Conservation (phyloP, 35 echinoderm and acorn worm species). For the Strongylocentrotus purpuratus region DNA sequence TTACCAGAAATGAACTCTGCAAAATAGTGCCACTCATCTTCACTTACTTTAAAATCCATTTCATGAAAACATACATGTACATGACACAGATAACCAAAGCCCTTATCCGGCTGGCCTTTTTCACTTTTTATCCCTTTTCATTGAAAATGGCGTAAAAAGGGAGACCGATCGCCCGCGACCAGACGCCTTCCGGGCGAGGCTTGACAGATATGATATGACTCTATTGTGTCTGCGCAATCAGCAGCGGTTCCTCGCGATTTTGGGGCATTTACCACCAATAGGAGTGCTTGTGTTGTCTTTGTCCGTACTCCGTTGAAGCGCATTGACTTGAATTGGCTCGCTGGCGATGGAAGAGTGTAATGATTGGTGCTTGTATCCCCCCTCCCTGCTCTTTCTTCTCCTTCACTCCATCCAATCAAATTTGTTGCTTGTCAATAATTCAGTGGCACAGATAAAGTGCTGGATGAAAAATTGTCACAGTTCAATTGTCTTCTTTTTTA, state of each 20-base stretch:
- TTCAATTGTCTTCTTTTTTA: background rate
- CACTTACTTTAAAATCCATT: background rate
- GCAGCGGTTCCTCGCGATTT: conserved; percentile 7
- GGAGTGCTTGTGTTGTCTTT: conserved; percentile 29
- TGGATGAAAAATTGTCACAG: background rate
- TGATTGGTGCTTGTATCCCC: background rate
- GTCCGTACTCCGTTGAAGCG: background rate
- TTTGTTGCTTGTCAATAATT: conserved; percentile 19
- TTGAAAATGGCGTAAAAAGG: conserved; percentile 14
- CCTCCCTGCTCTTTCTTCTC: background rate
- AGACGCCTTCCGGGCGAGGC: conserved; percentile 34
- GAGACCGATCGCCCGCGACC: conserved; percentile 23
- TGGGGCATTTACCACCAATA: conserved; percentile 33
- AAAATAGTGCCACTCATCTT: no score
- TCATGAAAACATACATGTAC: background rate
- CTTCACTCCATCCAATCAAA: background rate
- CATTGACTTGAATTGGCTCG: conserved; percentile 21
- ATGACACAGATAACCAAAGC: background rate
- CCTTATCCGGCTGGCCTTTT: background rate
- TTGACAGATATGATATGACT: conserved; percentile 48
- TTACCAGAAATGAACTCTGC: no score
- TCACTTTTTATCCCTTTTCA: conserved; percentile 18
- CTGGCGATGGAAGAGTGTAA: background rate
- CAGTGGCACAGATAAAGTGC: background rate
- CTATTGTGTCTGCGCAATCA: conserved; percentile 37